Evolutionary conservation across 2,113 vertebrate species (phyloP).

Genomic region (Mormyrus iriodes): DNA sequence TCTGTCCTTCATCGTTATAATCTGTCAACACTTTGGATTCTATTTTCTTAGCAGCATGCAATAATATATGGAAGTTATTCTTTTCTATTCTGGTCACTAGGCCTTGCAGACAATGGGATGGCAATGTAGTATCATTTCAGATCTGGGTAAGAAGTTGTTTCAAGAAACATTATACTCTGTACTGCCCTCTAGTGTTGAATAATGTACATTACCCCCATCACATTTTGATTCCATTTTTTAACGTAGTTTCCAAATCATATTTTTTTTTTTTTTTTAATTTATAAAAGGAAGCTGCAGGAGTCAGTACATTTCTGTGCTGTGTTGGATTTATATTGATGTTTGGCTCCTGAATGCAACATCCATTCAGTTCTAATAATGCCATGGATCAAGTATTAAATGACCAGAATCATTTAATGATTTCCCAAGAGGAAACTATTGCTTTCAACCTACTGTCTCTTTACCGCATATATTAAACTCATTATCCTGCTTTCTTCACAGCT

Average conservation of each 20-base stretch:
- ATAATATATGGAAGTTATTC: neutral
- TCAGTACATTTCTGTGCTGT: neutral
- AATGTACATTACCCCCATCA: neutral
- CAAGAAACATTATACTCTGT: neutral
- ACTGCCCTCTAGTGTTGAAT: conserved; percentile 10
- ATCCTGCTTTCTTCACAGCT: neutral
- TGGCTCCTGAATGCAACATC: neutral
- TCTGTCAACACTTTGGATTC: neutral
- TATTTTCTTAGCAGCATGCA: neutral
- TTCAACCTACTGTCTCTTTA: conserved; percentile 2
- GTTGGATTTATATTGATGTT: neutral
- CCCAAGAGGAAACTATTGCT: neutral
- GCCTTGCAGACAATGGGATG: neutral
- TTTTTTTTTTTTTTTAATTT: neutral
- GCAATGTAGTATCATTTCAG: neutral
- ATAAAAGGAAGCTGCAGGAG: neutral
- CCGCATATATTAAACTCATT: neutral
- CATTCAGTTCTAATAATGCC: neutral
- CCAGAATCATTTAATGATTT: conserved; percentile 6
- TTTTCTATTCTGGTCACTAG: neutral
- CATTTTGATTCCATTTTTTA: neutral
- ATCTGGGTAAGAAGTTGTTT: neutral
- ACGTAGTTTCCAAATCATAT: neutral
- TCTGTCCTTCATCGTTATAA: neutral
- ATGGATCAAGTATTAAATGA: neutral